phyloP scores from a whole-genome alignment of 2,113 vertebrate species.

The Halcyon malimbica region DNA sequence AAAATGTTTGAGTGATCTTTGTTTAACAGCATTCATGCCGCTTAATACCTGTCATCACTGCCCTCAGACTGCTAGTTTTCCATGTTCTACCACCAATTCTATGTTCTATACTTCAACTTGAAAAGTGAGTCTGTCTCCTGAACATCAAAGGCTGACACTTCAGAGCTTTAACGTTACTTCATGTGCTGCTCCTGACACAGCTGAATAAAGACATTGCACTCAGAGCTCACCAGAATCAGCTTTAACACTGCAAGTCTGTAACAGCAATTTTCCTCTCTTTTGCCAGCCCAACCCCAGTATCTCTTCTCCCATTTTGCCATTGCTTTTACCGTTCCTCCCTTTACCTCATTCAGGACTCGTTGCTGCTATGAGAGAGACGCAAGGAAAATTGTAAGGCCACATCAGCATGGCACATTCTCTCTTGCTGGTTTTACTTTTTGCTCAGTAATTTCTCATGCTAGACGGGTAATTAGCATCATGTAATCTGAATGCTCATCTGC shows the following conservation, averaged over 20 bases:
- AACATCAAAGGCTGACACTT: constrained; percentile 32
- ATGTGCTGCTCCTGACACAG: neutral
- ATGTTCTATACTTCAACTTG: neutral
- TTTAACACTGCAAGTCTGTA: neutral
- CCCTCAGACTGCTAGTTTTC: neutral
- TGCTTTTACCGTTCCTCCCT: neutral
- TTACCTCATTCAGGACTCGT: neutral
- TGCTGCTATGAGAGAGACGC: neutral
- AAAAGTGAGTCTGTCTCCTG: constrained; percentile 3
- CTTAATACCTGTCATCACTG: neutral
- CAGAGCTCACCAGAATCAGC: neutral
- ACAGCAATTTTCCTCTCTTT: neutral
- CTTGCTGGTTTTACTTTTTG: neutral
- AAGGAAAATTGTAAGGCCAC: neutral
- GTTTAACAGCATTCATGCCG: neutral
- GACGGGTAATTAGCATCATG: neutral
- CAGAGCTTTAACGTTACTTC: neutral
- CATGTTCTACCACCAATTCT: neutral
- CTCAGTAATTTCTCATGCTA: neutral
- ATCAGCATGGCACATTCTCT: neutral
- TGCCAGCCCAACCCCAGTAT: neutral
- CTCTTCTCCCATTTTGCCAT: neutral
- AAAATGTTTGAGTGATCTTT: neutral
- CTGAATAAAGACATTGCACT: neutral
- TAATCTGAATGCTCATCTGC: neutral